A percentile compares a stretch with the other conserved stretches of the same genome.
Conservation (phyloP, 1,140 invertebrate genomes). For the silkworm (Bombyx mori) region DNA sequence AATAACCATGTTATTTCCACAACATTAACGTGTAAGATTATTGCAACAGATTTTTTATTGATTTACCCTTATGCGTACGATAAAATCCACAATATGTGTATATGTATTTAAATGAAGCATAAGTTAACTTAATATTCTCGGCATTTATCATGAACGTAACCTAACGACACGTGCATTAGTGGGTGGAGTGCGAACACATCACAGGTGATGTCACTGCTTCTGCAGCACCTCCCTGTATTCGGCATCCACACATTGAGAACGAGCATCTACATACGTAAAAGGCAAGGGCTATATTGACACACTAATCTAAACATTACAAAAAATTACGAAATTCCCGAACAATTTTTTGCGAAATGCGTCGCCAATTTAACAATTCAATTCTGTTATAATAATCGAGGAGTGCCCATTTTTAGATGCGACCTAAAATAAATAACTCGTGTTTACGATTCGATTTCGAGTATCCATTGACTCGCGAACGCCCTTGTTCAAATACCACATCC, state of each 20-base stretch:
- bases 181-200: conserved; percentile 51
- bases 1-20: neutral
- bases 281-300: conserved; percentile 33
- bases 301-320: conserved; percentile 27
- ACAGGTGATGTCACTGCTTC: conserved; percentile 59
- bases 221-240: conserved; percentile 37
- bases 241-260: conserved; percentile 36
- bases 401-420: neutral
- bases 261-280: conserved; percentile 16
- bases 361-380: conserved; percentile 39
- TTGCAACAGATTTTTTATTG: neutral
- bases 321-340: conserved; percentile 24
- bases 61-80: neutral
- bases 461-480: conserved; percentile 21
- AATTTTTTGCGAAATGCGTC: conserved; percentile 22
- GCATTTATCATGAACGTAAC: conserved; percentile 24
- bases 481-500: conserved; percentile 27
- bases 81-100: neutral
- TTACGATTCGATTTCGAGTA: conserved; percentile 13
- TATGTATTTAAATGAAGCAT: too few relatives aligned
- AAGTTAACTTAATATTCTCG: neutral
- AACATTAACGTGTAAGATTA: neutral
- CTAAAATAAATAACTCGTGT: conserved; percentile 4
- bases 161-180: conserved; percentile 52
- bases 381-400: conserved; percentile 10